Evolutionary conservation across 2,797 vertebrate species (phyloP).

Genomic region (Myiotriccus ornatus): DNA sequence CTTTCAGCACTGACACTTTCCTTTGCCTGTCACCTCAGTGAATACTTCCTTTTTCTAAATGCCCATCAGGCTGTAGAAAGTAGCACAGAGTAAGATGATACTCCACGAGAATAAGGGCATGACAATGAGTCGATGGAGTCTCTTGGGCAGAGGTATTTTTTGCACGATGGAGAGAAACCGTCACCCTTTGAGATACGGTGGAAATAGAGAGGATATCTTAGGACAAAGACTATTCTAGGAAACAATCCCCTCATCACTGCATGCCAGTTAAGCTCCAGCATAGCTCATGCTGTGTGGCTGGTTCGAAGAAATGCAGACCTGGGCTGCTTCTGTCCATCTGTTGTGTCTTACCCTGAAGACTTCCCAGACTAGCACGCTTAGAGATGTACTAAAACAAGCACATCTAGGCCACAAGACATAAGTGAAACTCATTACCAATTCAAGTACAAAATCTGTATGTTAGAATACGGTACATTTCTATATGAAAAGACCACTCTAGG

Average conservation of each 20-base stretch:
- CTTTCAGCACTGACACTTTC: not conserved
- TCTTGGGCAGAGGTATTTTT: not conserved
- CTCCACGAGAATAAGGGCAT: not conserved
- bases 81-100: not conserved
- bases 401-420: not conserved
- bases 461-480: not conserved
- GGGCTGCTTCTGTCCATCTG: not conserved
- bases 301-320: not conserved
- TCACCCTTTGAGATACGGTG: not conserved
- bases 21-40: not conserved
- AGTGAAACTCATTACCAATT: not conserved
- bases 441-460: not conserved
- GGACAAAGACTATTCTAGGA: not conserved
- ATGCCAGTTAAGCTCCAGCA: not conserved
- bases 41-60: not conserved
- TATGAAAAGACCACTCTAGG: not conserved
- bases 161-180: rapidly evolving
- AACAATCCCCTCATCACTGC: not conserved
- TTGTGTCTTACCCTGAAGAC: not conserved
- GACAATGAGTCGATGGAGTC: not conserved
- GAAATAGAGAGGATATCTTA: not conserved
- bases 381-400: not conserved
- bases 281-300: not conserved
- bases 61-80: not conserved
- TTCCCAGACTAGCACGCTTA: not conserved